phyloP scores from a whole-genome alignment of 2,888 invertebrate species.

The Pachymerium ferrugineum region DNA sequence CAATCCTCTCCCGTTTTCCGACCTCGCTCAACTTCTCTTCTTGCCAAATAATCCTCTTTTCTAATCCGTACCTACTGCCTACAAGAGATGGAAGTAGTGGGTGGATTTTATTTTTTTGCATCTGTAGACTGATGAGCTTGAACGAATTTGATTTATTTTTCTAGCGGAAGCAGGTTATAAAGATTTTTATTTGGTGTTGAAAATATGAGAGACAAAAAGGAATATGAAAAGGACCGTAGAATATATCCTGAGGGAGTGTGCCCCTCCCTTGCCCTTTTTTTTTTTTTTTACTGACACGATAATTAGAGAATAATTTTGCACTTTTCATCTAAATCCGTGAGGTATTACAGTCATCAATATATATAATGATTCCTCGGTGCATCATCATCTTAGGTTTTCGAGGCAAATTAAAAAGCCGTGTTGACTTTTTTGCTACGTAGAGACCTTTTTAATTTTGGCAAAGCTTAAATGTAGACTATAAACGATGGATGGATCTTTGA shows the following conservation, averaged over 20 bases:
- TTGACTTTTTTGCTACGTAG: background rate
- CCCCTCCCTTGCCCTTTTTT: background rate
- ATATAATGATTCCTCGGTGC: constrained; percentile 13
- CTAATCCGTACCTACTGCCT: background rate
- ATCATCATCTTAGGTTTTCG: constrained; percentile 7
- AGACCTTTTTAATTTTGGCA: background rate
- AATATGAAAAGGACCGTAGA: no score
- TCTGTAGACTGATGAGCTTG: no score
- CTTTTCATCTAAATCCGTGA: constrained; percentile 15
- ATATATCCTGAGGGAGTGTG: background rate
- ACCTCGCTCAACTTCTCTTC: constrained; percentile 1
- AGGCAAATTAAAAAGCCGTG: constrained; percentile 4
- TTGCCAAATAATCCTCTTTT: constrained; percentile 19
- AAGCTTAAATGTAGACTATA: constrained; percentile 1
- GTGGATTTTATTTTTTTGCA: constrained; percentile 16
- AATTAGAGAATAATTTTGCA: constrained; percentile 20
- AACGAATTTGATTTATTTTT: constrained; percentile 3
- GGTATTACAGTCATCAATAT: constrained; percentile 11
- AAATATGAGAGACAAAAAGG: no score
- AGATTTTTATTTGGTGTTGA: background rate
- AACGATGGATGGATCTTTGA: constrained; percentile 8
- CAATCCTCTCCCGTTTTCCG: background rate
- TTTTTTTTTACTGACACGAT: background rate
- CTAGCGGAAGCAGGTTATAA: background rate
- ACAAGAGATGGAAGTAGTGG: background rate